Percentiles rank a stretch among this genome's conserved stretches.
These are phyloP conservation scores for cattle (Bos taurus) DNA, from an alignment of 2,113 vertebrate genomes.

Conservation along the genomic window DNA sequence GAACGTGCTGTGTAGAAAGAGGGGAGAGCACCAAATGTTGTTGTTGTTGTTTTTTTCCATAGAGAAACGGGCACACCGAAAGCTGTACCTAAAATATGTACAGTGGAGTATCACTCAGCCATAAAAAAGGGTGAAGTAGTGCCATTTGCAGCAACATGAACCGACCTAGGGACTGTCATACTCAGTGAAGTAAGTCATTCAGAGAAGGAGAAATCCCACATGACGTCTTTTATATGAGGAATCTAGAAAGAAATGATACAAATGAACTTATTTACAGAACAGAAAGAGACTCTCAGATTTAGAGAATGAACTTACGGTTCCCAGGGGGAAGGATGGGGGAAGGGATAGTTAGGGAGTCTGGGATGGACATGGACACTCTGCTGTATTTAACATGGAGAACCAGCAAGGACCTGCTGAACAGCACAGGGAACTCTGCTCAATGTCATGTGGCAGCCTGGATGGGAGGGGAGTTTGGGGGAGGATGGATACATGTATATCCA, in stretches of 20 bases:
- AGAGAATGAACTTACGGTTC: not conserved
- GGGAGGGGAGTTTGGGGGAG: not conserved
- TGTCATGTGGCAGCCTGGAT: not conserved
- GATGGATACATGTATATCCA: not conserved
- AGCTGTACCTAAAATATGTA: not conserved
- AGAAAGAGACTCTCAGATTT: not conserved
- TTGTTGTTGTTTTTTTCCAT: not conserved
- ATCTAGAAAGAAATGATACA: not conserved
- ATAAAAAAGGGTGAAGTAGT: not conserved
- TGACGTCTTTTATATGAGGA: not conserved
- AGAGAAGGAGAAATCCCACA: not conserved
- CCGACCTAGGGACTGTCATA: not conserved
- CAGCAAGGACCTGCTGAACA: accelerated
- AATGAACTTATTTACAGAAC: not conserved
- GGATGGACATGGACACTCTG: not conserved
- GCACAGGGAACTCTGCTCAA: not conserved
- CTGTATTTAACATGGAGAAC: not conserved
- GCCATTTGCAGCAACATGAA: not conserved
- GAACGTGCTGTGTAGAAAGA: accelerated
- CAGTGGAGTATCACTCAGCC: not conserved
- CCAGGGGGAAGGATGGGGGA: accelerated
- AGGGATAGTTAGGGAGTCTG: accelerated
- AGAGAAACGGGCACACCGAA: not conserved
- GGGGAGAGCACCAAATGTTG: no score
- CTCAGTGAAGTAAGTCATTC: not conserved